Evolutionary conservation across 2,888 invertebrate species (phyloP), one percentile per base, ranked within the genome.

Genomic region (Podotricha telesiphe): DNA sequence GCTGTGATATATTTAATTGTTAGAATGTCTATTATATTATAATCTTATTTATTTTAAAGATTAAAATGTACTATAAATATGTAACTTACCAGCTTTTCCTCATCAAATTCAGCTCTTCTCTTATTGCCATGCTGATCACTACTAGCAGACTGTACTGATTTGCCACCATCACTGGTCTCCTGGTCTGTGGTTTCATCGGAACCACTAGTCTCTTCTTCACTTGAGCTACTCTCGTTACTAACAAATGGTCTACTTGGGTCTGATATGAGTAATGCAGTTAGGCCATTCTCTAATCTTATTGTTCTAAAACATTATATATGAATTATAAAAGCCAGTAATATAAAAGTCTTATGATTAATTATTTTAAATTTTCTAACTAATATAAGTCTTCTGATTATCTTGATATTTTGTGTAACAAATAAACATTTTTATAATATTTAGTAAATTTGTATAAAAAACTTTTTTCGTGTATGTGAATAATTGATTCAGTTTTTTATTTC

Each of bases 231-330:
- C 61, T 78, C 87, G 67, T 83, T 82, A 55, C 70, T 69, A n/a
- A 71, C 73, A 3, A 79, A 67, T 13, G 86, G 82, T 17, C 82
- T 82, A 73, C 84, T 88, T 10, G 90, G 93, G 81, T 96, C 96
- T 7, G 96, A 95, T 78, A 97, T 95, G 10, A 97, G 87, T 55
- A 96, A 89, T 4, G 95, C 96, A 65, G 94, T 95, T 73, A 97
- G 84, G 0, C 96, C 96, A 92, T 97, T 97, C 68, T 93, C 87
- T 67, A 97, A 86, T 53, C 93, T 87, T 63, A 96, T 93, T 1
- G 95, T 94, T 82, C 95, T 95, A 76, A 65, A 88, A 48, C 8
- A 51, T 42, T n/a, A 47, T 37, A 56, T 11, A 13, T 13, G 3
- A 8, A 37, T n/a, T n/a, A n/a, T n/a, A n/a, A n/a, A n/a, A n/a